Evolutionary conservation across 2,113 vertebrate genomes (phyloP).

Genomic region (Dolichallabes microphthalmus): DNA sequence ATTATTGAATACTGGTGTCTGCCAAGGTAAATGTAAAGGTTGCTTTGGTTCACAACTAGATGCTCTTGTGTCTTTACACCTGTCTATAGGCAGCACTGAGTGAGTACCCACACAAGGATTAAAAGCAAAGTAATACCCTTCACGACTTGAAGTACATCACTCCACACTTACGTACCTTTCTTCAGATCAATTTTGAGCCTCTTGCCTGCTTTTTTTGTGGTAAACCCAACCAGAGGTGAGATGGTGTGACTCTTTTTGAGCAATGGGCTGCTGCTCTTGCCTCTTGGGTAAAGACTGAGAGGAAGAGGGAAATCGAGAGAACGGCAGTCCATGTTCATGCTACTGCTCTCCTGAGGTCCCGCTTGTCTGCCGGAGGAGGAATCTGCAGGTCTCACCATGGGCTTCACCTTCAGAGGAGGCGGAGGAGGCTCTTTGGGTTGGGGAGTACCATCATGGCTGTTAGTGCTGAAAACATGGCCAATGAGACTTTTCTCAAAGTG

Average conservation of each 20-base stretch:
- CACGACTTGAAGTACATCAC: neutral
- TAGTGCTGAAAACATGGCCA: slow-evolving; percentile 73
- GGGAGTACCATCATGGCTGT: slow-evolving; percentile 65
- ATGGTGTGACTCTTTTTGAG: slow-evolving; percentile 75
- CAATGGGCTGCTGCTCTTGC: slow-evolving; percentile 62
- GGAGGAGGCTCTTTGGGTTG: slow-evolving; percentile 75
- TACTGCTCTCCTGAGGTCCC: slow-evolving; percentile 56
- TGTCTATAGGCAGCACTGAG: neutral
- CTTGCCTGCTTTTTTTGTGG: slow-evolving; percentile 84
- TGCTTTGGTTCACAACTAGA: neutral
- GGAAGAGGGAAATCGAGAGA: slow-evolving; percentile 28
- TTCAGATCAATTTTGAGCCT: slow-evolving; percentile 90
- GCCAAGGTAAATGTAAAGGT: neutral
- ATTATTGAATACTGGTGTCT: too few relatives aligned
- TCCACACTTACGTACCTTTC: slow-evolving; percentile 79
- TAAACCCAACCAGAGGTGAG: slow-evolving; percentile 77
- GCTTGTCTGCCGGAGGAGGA: slow-evolving; percentile 53
- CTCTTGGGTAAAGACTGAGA: slow-evolving; percentile 62
- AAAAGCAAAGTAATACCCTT: neutral
- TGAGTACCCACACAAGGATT: too few relatives aligned
- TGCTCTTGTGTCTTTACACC: neutral
- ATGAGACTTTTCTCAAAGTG: slow-evolving; percentile 87
- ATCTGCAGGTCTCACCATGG: slow-evolving; percentile 67
- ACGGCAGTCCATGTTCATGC: slow-evolving; percentile 47
- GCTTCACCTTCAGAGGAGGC: slow-evolving; percentile 76